These are phyloP conservation scores for Corvus moneduloides DNA, from an alignment of 2,113 vertebrate genomes.

Conservation along the genomic window DNA sequence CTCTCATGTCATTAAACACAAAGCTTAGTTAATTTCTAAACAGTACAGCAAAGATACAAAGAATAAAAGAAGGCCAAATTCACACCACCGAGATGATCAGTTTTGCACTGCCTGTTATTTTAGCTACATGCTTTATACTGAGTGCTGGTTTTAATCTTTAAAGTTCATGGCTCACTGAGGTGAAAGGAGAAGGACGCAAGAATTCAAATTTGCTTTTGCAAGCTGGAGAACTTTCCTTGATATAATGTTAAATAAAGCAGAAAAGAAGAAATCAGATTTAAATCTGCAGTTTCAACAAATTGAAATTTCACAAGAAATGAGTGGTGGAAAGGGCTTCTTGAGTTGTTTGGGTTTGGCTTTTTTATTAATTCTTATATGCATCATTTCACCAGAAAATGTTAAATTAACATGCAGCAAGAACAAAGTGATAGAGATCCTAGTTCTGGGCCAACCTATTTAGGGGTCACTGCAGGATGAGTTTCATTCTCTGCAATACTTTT, in stretches of 20 bases:
- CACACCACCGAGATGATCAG: background rate
- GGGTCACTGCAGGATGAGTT: background rate
- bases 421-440: background rate
- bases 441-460: background rate
- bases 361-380: background rate
- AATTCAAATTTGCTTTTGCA: background rate
- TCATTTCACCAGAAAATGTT: background rate
- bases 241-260: background rate
- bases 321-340: background rate
- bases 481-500: background rate
- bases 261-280: background rate
- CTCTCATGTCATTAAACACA: constrained; percentile 14
- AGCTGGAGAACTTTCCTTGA: background rate
- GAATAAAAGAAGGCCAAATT: background rate
- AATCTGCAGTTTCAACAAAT: background rate
- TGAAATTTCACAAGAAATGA: background rate
- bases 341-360: background rate
- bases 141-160: background rate
- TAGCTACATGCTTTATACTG: background rate
- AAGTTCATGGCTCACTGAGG: background rate
- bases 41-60: background rate
- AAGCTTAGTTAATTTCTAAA: constrained; percentile 28
- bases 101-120: background rate
- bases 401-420: background rate
- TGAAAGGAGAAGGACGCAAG: background rate